Base-by-base conservation (phyloP, 2,797 vertebrate species). In the Melanotaenia pygmaea region DNA sequence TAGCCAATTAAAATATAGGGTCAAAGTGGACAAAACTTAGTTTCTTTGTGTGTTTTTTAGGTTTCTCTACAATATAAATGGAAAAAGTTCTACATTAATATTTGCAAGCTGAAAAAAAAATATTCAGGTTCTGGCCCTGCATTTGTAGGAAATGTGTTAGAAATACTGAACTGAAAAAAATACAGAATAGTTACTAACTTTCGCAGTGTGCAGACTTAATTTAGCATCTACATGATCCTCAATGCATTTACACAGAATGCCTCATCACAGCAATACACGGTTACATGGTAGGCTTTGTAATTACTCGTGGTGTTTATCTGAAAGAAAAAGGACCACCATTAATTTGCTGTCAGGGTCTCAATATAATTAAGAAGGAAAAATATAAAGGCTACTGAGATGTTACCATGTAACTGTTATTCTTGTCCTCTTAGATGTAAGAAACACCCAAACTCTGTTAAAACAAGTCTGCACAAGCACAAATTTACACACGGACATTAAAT, bases 321-420 rank as follows among this genome's bases (percentile, higher is more conserved):
- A 4, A 12, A 77, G 70, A 73, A 89, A 72, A 92, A 87, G 88
- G 81, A 76, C 77, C 89, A 81, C 86, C 5, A 50, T 71, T 94
- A 86, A 93, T 95, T 94, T 95, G 89, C 82, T 91, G 92, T 94
- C 90, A 93, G 91, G 84, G 93, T 91, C 84, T 59, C 16, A 75
- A 85, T 85, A 90, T 86, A 92, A 95, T 95, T 92, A 94, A 92
- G 89, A 88, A 79, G 83, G 89, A 89, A 86, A 68, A 83, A 88
- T 83, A 81, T 67, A 83, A 54, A 71, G 65, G 47, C 94, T 91
- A 88, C 60, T 47, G 90, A 91, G 92, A 94, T 82, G 89, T 71
- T 76, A 85, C 18, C 93, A 94, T 91, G 89, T 93, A 93, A 91
- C 0, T 59, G 22, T 43, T 63, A 59, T 20, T 67, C 68, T 89